Conservation (phyloP, 2,113 vertebrate genomes). For the Catharus fuscescens region DNA sequence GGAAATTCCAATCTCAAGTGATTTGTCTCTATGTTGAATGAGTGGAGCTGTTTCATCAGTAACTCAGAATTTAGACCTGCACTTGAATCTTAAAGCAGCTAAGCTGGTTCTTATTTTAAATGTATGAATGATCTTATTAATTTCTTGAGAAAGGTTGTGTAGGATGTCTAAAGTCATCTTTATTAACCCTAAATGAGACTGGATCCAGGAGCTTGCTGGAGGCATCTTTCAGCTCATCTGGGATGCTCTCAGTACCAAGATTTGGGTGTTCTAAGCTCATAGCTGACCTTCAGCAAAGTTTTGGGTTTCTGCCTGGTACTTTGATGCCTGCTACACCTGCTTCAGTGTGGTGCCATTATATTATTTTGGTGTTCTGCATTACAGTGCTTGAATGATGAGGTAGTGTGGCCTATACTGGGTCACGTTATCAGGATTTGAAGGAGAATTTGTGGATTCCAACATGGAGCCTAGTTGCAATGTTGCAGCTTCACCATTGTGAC, state of each 20-base stretch:
- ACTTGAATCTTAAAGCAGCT: background rate
- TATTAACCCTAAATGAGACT: background rate
- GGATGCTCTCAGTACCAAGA: background rate
- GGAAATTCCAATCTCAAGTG: background rate
- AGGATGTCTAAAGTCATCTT: background rate
- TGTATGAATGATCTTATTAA: background rate
- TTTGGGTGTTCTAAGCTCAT: background rate
- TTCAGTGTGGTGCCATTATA: background rate
- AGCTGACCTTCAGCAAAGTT: background rate
- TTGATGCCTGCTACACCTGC: background rate
- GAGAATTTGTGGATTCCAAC: background rate
- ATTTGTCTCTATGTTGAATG: background rate
- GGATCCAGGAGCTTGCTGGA: background rate
- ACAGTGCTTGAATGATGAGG: background rate
- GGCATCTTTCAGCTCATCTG: background rate
- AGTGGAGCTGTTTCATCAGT: background rate
- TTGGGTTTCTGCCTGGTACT: background rate
- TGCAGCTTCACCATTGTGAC: accelerated
- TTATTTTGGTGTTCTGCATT: background rate
- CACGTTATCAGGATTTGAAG: background rate
- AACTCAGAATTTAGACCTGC: background rate
- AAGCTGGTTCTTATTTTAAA: background rate
- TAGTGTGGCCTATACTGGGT: background rate
- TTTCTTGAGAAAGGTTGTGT: background rate
- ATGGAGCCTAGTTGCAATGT: background rate